These are phyloP conservation scores for Sporophila hypoxantha DNA, from an alignment of 2,113 vertebrate species.

Conservation along the genomic window DNA sequence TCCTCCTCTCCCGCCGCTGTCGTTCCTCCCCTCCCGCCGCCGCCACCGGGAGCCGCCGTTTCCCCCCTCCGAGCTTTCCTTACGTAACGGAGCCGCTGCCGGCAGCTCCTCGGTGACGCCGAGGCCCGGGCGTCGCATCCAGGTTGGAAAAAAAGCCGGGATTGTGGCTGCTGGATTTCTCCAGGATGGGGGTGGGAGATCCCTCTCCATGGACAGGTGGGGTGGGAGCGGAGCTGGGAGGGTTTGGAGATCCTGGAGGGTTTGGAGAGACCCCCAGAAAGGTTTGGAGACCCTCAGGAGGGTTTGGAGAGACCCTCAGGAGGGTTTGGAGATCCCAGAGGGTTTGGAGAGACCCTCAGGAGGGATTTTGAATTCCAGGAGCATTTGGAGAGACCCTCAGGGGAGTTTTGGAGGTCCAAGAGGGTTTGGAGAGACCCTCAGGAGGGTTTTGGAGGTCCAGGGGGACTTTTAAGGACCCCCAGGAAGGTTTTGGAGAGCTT, in stretches of 20 bases:
- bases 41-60: not conserved
- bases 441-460: no score
- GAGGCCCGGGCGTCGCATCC: not conserved
- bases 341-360: not conserved
- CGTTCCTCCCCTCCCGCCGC: not conserved
- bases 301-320: not conserved
- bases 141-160: not conserved
- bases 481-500: not conserved
- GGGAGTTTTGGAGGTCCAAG: not conserved
- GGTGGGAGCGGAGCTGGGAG: not conserved
- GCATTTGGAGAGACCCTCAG: accelerated
- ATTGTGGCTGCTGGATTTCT: not conserved
- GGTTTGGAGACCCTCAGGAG: no score
- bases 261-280: no score
- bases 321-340: no score
- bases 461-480: no score
- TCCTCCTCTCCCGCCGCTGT: not conserved
- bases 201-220: not conserved
- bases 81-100: not conserved
- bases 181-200: accelerated
- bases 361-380: not conserved
- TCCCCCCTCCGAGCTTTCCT: not conserved
- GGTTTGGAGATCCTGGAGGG: accelerated
- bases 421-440: no score
- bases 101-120: not conserved